Percentiles rank a stretch among this genome's conserved stretches.
Evolutionary conservation across 37 sponge, comb jelly and placozoan species (phyloP).

Genomic region (Chondrilla cf. caribensis): DNA sequence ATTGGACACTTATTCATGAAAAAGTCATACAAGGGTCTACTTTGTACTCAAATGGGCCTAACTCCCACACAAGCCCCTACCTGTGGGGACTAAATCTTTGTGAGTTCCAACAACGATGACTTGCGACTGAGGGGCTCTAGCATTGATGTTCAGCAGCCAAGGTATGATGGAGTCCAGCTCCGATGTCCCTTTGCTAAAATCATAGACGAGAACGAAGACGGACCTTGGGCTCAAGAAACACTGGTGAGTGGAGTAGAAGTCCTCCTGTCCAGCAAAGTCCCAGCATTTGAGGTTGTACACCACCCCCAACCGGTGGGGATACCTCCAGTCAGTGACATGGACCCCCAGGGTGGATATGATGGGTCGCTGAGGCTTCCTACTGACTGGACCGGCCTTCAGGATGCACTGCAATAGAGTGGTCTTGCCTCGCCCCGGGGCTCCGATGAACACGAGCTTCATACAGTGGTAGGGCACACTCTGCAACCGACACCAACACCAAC

Average conservation of each 20-base stretch:
- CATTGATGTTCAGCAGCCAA: constrained; percentile 82
- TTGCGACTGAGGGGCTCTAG: constrained; percentile 69
- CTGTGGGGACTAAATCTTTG: constrained; percentile 39
- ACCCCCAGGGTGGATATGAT: constrained; percentile 70
- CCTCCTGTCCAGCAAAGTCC: constrained; percentile 92
- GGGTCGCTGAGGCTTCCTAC: neutral
- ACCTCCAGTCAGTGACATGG: constrained; percentile 64
- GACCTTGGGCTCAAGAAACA: constrained; percentile 79
- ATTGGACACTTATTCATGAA: too few species aligned
- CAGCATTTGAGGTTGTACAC: constrained; percentile 72
- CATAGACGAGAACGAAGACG: constrained; percentile 72
- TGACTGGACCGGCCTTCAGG: neutral
- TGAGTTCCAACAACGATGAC: constrained; percentile 78
- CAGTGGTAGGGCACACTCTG: constrained; percentile 68
- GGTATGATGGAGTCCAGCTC: constrained; percentile 47
- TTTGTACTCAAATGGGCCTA: too few species aligned
- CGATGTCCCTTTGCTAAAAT: constrained; percentile 38
- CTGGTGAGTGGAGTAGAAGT: constrained; percentile 87
- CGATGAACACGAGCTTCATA: constrained; percentile 88
- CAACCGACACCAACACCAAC: too few species aligned
- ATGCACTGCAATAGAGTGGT: constrained; percentile 73
- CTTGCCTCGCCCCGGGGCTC: constrained; percentile 73
- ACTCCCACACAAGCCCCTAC: too few species aligned
- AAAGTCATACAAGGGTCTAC: too few species aligned
- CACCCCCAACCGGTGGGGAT: neutral